A percentile compares a stretch with the other conserved stretches of the same genome.
Conservation (phyloP, 2,113 vertebrate species). For the Megaceryle maxima region DNA sequence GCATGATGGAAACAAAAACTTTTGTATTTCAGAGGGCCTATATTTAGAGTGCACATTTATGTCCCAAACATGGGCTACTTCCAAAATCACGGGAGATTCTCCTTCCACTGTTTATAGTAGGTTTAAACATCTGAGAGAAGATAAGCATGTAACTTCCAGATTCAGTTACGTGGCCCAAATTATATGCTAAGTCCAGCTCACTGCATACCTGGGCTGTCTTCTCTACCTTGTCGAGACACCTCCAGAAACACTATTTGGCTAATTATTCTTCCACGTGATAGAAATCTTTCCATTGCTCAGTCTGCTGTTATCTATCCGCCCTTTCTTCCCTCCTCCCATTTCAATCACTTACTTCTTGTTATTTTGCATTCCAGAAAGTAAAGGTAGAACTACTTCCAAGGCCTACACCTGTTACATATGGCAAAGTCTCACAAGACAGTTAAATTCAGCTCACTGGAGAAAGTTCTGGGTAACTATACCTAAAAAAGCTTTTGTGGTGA, state of each 20-base stretch:
- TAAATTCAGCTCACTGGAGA: not conserved
- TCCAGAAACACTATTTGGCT: not conserved
- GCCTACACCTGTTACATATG: not conserved
- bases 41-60: not conserved
- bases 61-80: not conserved
- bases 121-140: not conserved
- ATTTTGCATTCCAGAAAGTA: not conserved
- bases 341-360: not conserved
- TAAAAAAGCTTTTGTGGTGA: not conserved
- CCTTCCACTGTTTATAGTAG: not conserved
- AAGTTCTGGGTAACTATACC: not conserved
- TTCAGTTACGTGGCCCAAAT: not conserved
- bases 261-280: not conserved
- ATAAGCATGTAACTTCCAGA: not conserved
- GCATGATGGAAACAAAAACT: not conserved
- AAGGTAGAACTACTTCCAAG: not conserved
- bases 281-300: not conserved
- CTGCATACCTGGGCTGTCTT: not conserved
- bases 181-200: fast-evolving
- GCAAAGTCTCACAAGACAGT: not conserved
- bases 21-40: not conserved
- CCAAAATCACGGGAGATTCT: not conserved
- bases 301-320: not conserved
- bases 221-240: not conserved
- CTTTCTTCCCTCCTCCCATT: not conserved